Base-by-base conservation (phyloP, 2,797 vertebrate species). In the Sebastolobus altivelis region DNA sequence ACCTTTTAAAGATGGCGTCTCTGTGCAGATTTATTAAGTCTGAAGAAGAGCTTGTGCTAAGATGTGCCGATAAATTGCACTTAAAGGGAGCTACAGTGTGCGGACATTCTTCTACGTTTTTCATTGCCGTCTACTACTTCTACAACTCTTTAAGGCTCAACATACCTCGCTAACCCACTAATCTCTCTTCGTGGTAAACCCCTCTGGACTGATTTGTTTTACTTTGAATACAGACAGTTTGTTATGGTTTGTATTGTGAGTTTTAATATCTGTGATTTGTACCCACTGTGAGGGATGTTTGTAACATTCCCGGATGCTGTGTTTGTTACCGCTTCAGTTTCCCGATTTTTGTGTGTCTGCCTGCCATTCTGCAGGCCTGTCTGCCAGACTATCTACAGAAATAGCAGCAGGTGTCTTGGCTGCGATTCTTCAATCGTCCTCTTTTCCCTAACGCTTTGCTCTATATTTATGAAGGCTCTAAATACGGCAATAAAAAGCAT, bases 381-480 rank as follows among this genome's bases (percentile, higher is more conserved):
- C 80, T 33, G 46, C 6, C 56, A 71, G 81, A 86, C 85, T 77
- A 79, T 78, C 80, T 71, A 52, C 81, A 79, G 71, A 84, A 88
- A 91, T 55, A 87, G 73, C 81, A 89, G 87, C 94, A 92, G 91
- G 91, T 93, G 91, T 88, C 83, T 87, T 43, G 61, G 86, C 81
- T 79, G 66, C 12, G 76, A 83, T 80, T 92, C 83, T 84, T 82
- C 67, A 65, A 74, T 43, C 49, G 9, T 81, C 90, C 69, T 61
- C 78, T 67, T 78, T 74, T 75, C 88, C 84, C 90, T 80, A 90
- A 88, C 89, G 88, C 85, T 90, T 92, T 91, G 90, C 91, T 89
- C 82, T 86, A 91, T 95, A 94, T 95, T 95, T 94, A 95, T 88
- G 91, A 93, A 87, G 88, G 84, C 84, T 92, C 92, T 94, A 94